Base-by-base conservation (phyloP, 2,888 invertebrate genomes). In the Miltochrista miniata region DNA sequence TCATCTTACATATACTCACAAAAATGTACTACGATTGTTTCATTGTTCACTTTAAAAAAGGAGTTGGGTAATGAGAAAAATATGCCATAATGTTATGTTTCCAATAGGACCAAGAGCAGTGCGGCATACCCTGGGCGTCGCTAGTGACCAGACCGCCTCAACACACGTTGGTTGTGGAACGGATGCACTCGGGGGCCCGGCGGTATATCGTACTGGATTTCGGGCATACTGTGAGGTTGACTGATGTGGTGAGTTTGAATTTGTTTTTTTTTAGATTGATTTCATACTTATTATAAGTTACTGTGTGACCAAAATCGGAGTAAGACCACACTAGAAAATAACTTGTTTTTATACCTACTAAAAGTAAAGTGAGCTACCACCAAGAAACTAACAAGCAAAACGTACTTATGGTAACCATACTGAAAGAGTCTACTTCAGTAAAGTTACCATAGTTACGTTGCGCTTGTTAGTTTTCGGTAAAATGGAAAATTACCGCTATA, bases 161-260 rank as follows among this genome's bases (percentile, higher is more conserved):
- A 61, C 96, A 97, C 74, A 95, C 96, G 66, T 93, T 98, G 54
- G 96, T 98, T 13, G 97, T 98, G 39, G 98, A 98, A 78, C 93
- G 98, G 51, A 97, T 98, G 96, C 97, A 98, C 86, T 97, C 98
- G 0, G 97, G 98, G 48, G 98, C 98, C 0, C 92, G 98, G n/a
- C 93, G 98, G 51, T 98, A 96, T 88, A 97, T 98, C 50, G 96
- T 97, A 10, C 91, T 98, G 33, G 98, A 98, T 88, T 98, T 98
- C 82, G 98, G 98, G 3, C 95, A 96, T 64, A 95, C 96, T 0
- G 93, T 98, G 46, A 87, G 97, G 1, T 93, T 98, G 35, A 98
- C 98, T 0, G 98, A 98, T 83, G 90, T 98, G 65, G 93, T 94
- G 39, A 74, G 83, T 78, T n/a, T 8, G 9, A 30, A 10, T 29